Evolutionary conservation across 2,113 vertebrate genomes (phyloP), one percentile per base, ranked within the genome.

Genomic region (Columbina picui): DNA sequence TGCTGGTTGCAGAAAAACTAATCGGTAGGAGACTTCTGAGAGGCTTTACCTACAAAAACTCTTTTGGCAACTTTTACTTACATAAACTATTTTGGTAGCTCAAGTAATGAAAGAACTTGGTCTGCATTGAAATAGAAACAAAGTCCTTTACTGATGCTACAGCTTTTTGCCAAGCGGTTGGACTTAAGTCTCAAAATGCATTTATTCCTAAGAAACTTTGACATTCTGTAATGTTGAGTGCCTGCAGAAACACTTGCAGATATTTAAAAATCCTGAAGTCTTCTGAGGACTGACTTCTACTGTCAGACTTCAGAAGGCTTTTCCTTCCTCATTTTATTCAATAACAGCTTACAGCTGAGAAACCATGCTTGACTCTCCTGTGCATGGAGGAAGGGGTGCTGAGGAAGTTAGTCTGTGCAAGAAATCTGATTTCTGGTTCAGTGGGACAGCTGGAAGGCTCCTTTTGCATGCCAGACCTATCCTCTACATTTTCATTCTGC

Each of bases 341-440:
- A 3, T 57, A 69, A 32, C 5, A 38, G 16, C 18, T 60, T 73
- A 50, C 45, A 57, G 14, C 45, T 39, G 49, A 74, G 36, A 69
- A 80, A 15, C 10, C 29, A 14, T 38, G 21, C 14, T 47, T 84
- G 29, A 26, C 8, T 70, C 14, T 1, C 4, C 36, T 38, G 29
- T 53, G 26, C 1, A 1, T 20, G 12, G 39, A 47, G 49, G 6
- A 6, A 43, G 18, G 15, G 27, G 7, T 43, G 21, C 39, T 56
- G 45, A 50, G 38, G 34, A 88, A 60, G 15, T 47, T 38, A 22
- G 13, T 22, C 14, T 65, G 19, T n/a, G 39, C 12, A 50, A 61
- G 1, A 2, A 53, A 36, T 43, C 3, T 5, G 43, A 41, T 21
- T 1, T 69, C 2, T 22, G 27, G 30, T 50, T 47, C 29, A 43